Percentiles rank a stretch among this genome's conserved stretches.
phyloP scores from a whole-genome alignment of 2,888 invertebrate species.

The Phorcus lineatus region DNA sequence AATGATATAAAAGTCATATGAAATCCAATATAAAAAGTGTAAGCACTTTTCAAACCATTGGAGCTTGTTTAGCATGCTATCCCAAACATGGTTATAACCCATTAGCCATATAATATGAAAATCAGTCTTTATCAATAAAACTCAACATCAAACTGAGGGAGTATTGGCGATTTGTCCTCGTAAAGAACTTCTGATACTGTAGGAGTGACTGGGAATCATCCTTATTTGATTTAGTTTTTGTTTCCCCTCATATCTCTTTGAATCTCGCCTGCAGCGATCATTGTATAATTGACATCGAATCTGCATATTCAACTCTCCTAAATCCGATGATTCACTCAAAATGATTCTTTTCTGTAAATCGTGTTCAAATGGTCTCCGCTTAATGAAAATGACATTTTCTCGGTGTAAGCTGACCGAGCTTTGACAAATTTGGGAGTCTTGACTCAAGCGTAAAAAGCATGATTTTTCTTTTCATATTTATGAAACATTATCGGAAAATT shows the following conservation, averaged over 20 bases:
- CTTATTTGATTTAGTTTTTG: background rate
- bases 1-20: too few species aligned
- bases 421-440: too few species aligned
- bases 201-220: background rate
- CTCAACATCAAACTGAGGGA: too few species aligned
- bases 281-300: background rate
- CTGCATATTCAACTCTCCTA: background rate
- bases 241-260: background rate
- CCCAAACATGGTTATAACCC: too few species aligned
- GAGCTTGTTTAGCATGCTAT: too few species aligned
- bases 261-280: background rate
- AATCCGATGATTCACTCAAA: conserved; percentile 1
- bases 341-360: background rate
- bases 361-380: conserved; percentile 4
- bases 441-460: too few species aligned
- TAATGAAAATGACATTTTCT: conserved; percentile 5
- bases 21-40: too few species aligned
- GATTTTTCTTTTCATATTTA: conserved; percentile 1
- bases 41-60: too few species aligned
- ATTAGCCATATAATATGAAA: too few species aligned
- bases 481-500: conserved; percentile 9
- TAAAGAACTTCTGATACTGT: background rate
- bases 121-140: too few species aligned
- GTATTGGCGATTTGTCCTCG: background rate
- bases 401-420: background rate